Conservation (phyloP, 2,797 vertebrate genomes). For the Etheostoma nigrum region DNA sequence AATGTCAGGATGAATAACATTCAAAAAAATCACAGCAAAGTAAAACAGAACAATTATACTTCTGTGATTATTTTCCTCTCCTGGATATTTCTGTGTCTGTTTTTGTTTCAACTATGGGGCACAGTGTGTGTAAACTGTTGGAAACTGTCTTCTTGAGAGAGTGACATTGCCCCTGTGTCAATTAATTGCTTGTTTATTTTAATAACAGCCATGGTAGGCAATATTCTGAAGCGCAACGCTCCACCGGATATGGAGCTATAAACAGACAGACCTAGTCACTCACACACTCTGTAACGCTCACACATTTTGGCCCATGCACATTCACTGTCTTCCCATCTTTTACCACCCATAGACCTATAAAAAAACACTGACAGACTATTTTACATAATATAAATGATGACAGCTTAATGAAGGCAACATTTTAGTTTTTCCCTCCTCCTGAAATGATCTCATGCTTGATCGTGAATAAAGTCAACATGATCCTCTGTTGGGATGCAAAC, state of each 20-base stretch:
- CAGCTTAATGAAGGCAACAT: constrained; percentile 36
- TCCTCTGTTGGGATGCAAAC: constrained; percentile 11
- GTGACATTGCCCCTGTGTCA: constrained; percentile 59
- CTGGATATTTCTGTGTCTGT: constrained; percentile 49
- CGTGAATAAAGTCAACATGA: constrained; percentile 8
- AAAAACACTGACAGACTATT: background rate
- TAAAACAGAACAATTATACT: constrained; percentile 72
- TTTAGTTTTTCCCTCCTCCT: constrained; percentile 27
- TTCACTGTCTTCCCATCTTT: constrained; percentile 9
- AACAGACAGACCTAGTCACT: constrained; percentile 45
- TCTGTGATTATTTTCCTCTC: constrained; percentile 56
- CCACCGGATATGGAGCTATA: constrained; percentile 52
- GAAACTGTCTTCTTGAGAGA: constrained; percentile 66
- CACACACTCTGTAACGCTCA: constrained; percentile 22
- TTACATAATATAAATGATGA: constrained; percentile 9
- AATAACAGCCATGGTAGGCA: constrained; percentile 74
- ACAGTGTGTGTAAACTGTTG: constrained; percentile 58
- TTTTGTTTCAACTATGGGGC: constrained; percentile 44
- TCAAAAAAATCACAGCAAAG: constrained; percentile 20
- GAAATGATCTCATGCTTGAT: constrained; percentile 34
- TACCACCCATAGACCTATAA: constrained; percentile 1
- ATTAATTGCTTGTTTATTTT: constrained; percentile 83
- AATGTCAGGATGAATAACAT: constrained; percentile 51
- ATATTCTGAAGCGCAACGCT: constrained; percentile 67
- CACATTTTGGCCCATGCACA: constrained; percentile 2